These are phyloP conservation scores for Cephus rjabovi DNA, from an alignment of 2,888 invertebrate genomes.

Conservation along the genomic window DNA sequence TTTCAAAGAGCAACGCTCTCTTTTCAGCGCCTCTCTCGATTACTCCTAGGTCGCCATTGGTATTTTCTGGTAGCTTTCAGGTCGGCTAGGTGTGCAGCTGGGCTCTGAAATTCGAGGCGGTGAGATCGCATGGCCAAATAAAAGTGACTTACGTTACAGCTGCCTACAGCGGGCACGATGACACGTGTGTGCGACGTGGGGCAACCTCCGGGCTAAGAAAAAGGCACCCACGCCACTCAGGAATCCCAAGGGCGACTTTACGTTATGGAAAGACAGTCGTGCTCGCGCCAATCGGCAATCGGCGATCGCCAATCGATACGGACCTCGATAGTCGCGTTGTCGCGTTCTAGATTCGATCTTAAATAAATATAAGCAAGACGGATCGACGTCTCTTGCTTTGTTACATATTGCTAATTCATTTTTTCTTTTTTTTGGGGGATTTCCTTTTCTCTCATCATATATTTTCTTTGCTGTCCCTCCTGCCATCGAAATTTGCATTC, in stretches of 20 bases:
- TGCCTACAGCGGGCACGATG: neutral
- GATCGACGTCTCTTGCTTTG: neutral
- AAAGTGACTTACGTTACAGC: neutral
- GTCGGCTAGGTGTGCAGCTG: neutral
- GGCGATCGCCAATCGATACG: neutral
- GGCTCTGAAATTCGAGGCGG: neutral
- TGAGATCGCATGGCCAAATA: neutral
- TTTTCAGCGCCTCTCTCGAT: neutral
- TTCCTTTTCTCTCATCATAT: too few species aligned
- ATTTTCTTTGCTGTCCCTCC: neutral
- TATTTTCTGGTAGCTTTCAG: neutral
- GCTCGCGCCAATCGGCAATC: neutral
- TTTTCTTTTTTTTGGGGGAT: too few species aligned
- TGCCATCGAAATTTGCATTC: neutral
- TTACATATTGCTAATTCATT: neutral
- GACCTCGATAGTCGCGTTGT: neutral
- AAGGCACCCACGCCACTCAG: constrained; percentile 47
- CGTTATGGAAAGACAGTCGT: neutral
- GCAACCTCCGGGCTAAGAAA: constrained; percentile 18
- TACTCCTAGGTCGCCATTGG: neutral
- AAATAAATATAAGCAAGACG: neutral
- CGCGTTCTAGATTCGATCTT: neutral
- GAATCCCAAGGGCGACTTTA: constrained; percentile 46
- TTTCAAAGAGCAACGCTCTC: too few species aligned
- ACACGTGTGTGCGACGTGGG: neutral